phyloP scores from a whole-genome alignment of 2,888 invertebrate genomes.

The Hybos culiciformis region DNA sequence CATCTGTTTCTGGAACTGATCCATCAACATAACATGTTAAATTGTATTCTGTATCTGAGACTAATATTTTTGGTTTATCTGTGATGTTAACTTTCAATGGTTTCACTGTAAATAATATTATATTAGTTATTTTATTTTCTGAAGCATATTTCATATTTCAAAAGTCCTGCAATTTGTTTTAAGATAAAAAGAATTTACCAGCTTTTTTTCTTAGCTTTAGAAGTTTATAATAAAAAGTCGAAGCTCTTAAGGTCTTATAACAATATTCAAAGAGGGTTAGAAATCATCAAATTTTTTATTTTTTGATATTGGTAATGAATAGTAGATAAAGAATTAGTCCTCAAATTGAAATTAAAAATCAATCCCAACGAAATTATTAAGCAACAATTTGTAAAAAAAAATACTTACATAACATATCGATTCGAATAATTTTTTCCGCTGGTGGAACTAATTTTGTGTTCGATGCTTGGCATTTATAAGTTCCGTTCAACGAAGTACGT shows the following conservation, averaged over 20 bases:
- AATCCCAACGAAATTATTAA: not conserved
- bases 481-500: constrained; percentile 66
- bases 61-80: constrained; percentile 61
- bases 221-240: not conserved
- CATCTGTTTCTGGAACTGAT: constrained; percentile 71
- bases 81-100: constrained; percentile 64
- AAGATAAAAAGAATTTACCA: not conserved
- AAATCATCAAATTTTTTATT: not conserved
- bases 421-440: constrained; percentile 64
- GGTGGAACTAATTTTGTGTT: constrained; percentile 79
- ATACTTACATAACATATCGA: constrained; percentile 72
- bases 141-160: no score
- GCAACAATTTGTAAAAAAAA: not conserved
- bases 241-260: no score
- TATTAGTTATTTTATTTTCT: not conserved
- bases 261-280: not conserved
- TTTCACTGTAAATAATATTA: constrained; percentile 45
- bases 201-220: not conserved
- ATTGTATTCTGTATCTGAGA: constrained; percentile 65
- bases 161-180: no score
- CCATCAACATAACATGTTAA: constrained; percentile 71
- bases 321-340: constrained; percentile 2
- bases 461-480: constrained; percentile 75
- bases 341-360: constrained; percentile 3
- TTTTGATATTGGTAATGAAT: not conserved